phyloP scores from a whole-genome alignment of 2,888 invertebrate species.

The Atherix ibis region DNA sequence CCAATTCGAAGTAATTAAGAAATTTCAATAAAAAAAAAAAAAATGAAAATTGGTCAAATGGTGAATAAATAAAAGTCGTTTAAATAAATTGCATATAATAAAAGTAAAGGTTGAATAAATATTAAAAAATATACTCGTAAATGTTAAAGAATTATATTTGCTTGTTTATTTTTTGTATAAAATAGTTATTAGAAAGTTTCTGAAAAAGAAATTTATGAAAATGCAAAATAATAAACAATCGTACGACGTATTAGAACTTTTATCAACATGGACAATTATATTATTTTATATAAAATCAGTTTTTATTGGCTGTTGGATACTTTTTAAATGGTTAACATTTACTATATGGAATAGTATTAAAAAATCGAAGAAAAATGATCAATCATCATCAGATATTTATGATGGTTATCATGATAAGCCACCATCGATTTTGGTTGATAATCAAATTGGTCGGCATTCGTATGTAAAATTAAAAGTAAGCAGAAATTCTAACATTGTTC shows the following conservation, averaged over 20 bases:
- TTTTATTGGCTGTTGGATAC: conserved; percentile 10
- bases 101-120: too few relatives aligned
- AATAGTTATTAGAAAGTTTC: too few relatives aligned
- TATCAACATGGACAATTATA: conserved; percentile 8
- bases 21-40: too few relatives aligned
- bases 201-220: conserved; percentile 4
- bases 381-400: conserved; percentile 4
- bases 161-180: too few relatives aligned
- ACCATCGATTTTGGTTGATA: conserved; percentile 42
- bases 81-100: too few relatives aligned
- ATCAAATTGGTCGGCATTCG: conserved; percentile 42
- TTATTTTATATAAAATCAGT: conserved; percentile 9
- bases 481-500: too few relatives aligned
- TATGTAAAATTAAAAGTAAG: conserved; percentile 48
- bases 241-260: conserved; percentile 4
- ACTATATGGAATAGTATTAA: conserved; percentile 11
- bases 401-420: conserved; percentile 36
- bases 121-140: too few relatives aligned
- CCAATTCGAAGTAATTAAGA: too few relatives aligned
- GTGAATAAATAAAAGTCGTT: too few relatives aligned
- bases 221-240: not conserved
- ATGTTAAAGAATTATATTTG: too few relatives aligned
- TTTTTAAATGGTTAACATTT: conserved; percentile 10
- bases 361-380: conserved; percentile 5
- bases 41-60: too few relatives aligned